Conservation (phyloP, 2,113 vertebrate species). For the Leucopternis melanops region DNA sequence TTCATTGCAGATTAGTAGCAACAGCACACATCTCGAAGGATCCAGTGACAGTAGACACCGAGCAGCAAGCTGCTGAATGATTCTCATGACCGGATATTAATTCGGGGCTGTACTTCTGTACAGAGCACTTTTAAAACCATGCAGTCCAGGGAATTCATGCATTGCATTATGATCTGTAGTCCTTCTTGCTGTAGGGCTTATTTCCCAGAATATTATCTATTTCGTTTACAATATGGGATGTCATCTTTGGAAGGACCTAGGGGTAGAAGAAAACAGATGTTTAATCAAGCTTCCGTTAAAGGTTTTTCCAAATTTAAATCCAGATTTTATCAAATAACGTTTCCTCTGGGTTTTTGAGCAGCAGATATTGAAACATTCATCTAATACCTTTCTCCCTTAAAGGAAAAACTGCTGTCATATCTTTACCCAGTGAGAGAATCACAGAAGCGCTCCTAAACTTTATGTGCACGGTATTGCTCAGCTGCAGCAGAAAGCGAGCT, state of each 20-base stretch:
- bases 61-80: slow-evolving; percentile 74
- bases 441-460: not conserved
- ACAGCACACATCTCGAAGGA: slow-evolving; percentile 72
- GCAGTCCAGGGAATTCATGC: slow-evolving; percentile 69
- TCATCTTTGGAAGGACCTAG: slow-evolving; percentile 99
- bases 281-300: not conserved
- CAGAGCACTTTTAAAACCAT: slow-evolving; percentile 60
- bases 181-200: slow-evolving; percentile 94
- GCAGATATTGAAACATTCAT: not conserved
- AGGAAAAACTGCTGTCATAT: not conserved
- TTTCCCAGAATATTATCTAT: slow-evolving; percentile 96
- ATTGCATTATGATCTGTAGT: slow-evolving; percentile 87
- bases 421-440: not conserved
- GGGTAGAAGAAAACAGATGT: not conserved
- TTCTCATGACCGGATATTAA: slow-evolving; percentile 40
- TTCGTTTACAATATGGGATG: slow-evolving; percentile 89
- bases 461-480: not conserved
- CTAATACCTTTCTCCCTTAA: not conserved
- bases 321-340: not conserved
- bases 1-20: slow-evolving; percentile 69
- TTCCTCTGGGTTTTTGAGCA: not conserved
- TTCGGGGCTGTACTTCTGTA: slow-evolving; percentile 39
- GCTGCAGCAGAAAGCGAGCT: not conserved
- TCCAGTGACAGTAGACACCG: slow-evolving; percentile 63
- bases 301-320: not conserved